phyloP scores from a whole-genome alignment of 1,140 invertebrate species.

The Drosophila sproati region DNA sequence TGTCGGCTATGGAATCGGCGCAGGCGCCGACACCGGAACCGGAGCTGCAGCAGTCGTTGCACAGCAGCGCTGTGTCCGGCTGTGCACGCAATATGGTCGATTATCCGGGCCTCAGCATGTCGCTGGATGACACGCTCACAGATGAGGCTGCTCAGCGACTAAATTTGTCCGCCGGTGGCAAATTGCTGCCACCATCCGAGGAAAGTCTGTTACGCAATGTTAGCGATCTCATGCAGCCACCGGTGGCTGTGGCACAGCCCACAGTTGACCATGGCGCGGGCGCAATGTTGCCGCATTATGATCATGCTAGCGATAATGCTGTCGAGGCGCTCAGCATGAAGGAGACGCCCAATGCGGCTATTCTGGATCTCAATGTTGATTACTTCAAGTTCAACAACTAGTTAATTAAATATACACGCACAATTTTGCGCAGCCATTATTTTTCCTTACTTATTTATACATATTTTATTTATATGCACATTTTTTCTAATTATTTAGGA shows the following conservation, averaged over 20 bases:
- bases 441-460: slow-evolving; percentile 1
- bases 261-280: slow-evolving; percentile 47
- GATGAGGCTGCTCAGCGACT: slow-evolving; percentile 81
- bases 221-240: slow-evolving; percentile 74
- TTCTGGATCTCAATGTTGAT: slow-evolving; percentile 77
- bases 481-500: slow-evolving; percentile 1
- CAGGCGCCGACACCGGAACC: slow-evolving; percentile 65
- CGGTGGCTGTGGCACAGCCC: slow-evolving; percentile 53
- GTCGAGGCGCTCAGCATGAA: slow-evolving; percentile 80
- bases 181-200: slow-evolving; percentile 77
- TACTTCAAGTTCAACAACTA: slow-evolving; percentile 82
- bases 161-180: slow-evolving; percentile 78
- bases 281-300: slow-evolving; percentile 63
- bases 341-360: slow-evolving; percentile 59
- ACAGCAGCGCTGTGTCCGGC: slow-evolving; percentile 10
- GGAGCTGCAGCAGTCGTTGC: slow-evolving; percentile 42
- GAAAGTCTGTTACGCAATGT: slow-evolving; percentile 78
- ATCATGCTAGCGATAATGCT: slow-evolving; percentile 82
- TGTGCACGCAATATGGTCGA: slow-evolving; percentile 63
- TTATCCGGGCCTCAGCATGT: slow-evolving; percentile 77
- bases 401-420: background rate
- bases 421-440: background rate
- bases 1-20: slow-evolving; percentile 76
- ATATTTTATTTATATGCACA: slow-evolving; percentile 1
- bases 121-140: slow-evolving; percentile 77